Conservation (phyloP, 2,888 invertebrate genomes). For the Orthosia cruda region DNA sequence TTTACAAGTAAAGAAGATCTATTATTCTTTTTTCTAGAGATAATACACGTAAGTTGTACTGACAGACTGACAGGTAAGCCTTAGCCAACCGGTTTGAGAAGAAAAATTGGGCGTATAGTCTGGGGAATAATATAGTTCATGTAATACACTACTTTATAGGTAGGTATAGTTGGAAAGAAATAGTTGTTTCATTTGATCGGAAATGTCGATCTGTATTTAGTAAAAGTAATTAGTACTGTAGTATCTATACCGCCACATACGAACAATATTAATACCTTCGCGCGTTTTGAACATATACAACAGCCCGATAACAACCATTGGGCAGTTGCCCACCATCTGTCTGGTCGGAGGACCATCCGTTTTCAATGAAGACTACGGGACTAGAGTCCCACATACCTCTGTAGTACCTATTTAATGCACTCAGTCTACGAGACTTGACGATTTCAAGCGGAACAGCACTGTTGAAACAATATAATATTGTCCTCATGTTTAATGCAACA, state of each 20-base stretch:
- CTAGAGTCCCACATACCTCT: too few relatives aligned
- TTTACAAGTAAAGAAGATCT: neutral
- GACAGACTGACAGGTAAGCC: neutral
- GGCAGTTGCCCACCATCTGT: too few relatives aligned
- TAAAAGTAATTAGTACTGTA: too few relatives aligned
- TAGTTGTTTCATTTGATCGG: neutral
- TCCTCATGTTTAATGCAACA: neutral
- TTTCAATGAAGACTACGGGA: too few relatives aligned
- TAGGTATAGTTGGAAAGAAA: neutral
- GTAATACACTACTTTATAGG: neutral
- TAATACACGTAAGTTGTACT: constrained; percentile 6
- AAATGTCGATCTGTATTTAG: neutral
- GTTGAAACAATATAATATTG: neutral
- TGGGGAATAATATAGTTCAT: constrained; percentile 13
- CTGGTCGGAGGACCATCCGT: too few relatives aligned
- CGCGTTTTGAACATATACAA: too few relatives aligned
- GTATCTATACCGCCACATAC: too few relatives aligned
- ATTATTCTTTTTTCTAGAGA: constrained; percentile 18
- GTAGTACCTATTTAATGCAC: too few relatives aligned
- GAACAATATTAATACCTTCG: too few relatives aligned
- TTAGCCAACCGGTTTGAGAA: constrained; percentile 1
- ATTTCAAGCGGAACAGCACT: neutral
- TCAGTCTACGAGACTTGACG: too few relatives aligned
- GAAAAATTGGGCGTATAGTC: constrained; percentile 4
- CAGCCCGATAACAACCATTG: too few relatives aligned